Percentiles rank a stretch among this genome's conserved stretches.
Evolutionary conservation across 2,113 vertebrate genomes (phyloP).

Genomic region (Microcebus lehilahytsara): DNA sequence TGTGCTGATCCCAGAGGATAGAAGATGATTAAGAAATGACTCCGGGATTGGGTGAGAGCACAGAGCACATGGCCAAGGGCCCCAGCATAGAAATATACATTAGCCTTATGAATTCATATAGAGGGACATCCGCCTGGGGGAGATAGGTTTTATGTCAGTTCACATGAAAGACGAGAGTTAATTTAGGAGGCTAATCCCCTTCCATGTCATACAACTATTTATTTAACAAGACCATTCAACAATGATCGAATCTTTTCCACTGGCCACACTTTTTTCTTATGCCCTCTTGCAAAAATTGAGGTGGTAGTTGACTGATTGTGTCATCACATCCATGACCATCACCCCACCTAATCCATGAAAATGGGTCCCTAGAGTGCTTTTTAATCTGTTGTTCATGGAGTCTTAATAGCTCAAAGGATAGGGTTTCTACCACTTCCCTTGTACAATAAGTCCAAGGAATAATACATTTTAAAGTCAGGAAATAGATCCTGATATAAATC

Average conservation of each 20-base stretch:
- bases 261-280: not conserved
- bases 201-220: not conserved
- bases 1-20: not conserved
- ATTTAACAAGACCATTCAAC: not conserved
- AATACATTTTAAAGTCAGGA: constrained; percentile 56
- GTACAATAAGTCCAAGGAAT: constrained; percentile 21
- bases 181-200: not conserved
- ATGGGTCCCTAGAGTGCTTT: not conserved
- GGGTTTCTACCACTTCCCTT: constrained; percentile 47
- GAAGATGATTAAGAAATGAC: not conserved
- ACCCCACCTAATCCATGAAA: constrained; percentile 13
- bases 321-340: not conserved
- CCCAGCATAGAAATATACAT: not conserved
- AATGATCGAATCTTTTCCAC: not conserved
- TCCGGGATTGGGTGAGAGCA: not conserved
- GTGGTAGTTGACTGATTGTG: constrained; percentile 36
- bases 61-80: not conserved
- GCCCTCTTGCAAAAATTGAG: not conserved
- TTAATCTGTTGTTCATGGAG: constrained; percentile 35
- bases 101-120: not conserved
- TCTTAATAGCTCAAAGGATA: constrained; percentile 36
- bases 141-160: not conserved
- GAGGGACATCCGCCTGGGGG: not conserved
- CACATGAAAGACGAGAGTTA: not conserved
- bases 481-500: constrained; percentile 60